These are phyloP conservation scores for Regulus satrapa DNA, from an alignment of 2,113 vertebrate genomes.

Conservation along the genomic window DNA sequence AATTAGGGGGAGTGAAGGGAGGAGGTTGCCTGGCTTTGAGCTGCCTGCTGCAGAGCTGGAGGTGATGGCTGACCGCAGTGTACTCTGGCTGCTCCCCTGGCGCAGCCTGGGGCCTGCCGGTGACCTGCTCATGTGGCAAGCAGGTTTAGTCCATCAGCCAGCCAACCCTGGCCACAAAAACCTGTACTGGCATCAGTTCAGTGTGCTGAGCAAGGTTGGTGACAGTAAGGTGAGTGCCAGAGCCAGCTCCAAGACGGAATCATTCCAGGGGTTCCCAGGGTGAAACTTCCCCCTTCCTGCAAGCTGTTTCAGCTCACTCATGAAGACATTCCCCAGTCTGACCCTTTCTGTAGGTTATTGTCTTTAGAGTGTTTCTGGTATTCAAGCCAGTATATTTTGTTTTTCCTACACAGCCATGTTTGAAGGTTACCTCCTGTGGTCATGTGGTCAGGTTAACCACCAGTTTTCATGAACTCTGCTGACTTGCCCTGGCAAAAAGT, in stretches of 20 bases:
- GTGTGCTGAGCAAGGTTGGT: background rate
- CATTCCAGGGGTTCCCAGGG: background rate
- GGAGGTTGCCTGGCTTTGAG: conserved; percentile 66
- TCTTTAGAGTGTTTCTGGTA: background rate
- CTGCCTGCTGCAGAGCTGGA: conserved; percentile 69
- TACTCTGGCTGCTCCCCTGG: conserved; percentile 28
- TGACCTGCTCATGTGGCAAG: background rate
- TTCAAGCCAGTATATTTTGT: background rate
- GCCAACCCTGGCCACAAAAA: background rate
- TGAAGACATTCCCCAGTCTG: background rate
- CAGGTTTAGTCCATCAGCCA: background rate
- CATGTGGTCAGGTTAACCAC: background rate
- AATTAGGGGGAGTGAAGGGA: conserved; percentile 22
- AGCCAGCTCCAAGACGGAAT: background rate
- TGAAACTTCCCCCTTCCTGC: background rate
- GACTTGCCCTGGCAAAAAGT: background rate
- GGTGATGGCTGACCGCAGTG: conserved; percentile 40
- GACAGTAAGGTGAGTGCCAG: background rate
- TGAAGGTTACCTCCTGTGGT: background rate
- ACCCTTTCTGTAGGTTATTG: background rate
- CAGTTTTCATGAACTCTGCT: background rate
- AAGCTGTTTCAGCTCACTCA: background rate
- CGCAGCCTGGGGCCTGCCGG: conserved; percentile 69
- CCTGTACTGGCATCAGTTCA: background rate
- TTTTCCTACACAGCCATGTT: background rate